A percentile compares a stretch with the other conserved stretches of the same genome.
Conservation (phyloP, 2,797 vertebrate species). For the Muraenolepis orangiensis region DNA sequence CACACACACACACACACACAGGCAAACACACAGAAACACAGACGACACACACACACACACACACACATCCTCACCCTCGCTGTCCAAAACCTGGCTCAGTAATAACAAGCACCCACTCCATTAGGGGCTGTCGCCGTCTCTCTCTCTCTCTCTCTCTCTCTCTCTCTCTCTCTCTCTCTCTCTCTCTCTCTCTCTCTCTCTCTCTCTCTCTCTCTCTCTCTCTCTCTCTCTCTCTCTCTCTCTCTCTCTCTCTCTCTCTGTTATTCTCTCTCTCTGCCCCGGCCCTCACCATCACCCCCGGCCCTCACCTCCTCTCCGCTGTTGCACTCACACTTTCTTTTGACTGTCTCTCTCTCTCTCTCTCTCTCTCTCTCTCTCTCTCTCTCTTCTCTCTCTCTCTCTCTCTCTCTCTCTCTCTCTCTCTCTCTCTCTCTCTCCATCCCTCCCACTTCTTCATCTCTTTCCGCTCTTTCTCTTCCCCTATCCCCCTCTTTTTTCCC, state of each 20-base stretch:
- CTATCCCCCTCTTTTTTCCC: conserved; percentile 40
- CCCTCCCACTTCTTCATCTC: not conserved
- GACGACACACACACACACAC: no score
- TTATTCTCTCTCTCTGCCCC: no score
- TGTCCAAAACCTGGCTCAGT: conserved; percentile 38
- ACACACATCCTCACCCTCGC: no score
- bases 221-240: not conserved
- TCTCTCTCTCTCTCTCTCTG: conserved; percentile 7
- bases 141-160: not conserved
- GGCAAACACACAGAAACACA: no score
- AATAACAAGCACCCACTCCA: conserved; percentile 62
- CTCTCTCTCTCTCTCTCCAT: not conserved
- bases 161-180: conserved; percentile 6
- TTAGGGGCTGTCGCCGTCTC: conserved; percentile 36
- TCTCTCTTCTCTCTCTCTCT: not conserved
- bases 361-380: not conserved
- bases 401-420: not conserved
- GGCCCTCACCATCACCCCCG: no score
- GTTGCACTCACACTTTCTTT: not conserved
- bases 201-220: not conserved
- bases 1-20: not conserved
- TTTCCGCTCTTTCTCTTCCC: conserved; percentile 27
- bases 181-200: not conserved
- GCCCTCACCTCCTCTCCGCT: not conserved
- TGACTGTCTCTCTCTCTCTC: not conserved